These are phyloP conservation scores for Xestia xanthographa DNA, from an alignment of 2,888 invertebrate genomes.

Conservation along the genomic window DNA sequence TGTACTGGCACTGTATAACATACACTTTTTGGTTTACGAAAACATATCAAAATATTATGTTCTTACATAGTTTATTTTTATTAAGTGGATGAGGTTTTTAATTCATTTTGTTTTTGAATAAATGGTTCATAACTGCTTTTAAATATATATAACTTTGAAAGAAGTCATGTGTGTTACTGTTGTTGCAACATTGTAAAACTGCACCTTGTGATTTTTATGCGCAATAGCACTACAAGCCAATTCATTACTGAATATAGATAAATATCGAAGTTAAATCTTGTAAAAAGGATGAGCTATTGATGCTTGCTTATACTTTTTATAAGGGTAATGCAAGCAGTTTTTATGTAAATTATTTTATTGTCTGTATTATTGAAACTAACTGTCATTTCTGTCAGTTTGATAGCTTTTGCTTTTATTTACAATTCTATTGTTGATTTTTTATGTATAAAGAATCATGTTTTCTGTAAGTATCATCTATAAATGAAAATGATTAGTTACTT, in stretches of 20 bases:
- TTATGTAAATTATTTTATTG: constrained; percentile 16
- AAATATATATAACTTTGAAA: constrained; percentile 44
- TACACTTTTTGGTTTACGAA: constrained; percentile 69
- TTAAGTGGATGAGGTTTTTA: constrained; percentile 15
- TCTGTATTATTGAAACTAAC: constrained; percentile 32
- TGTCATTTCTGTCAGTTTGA: constrained; percentile 38
- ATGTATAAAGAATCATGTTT: constrained; percentile 46
- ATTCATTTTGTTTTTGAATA: constrained; percentile 52
- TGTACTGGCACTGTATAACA: constrained; percentile 70
- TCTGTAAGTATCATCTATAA: constrained; percentile 48
- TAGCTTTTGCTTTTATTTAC: constrained; percentile 51
- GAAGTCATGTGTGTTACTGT: neutral
- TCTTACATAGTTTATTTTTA: constrained; percentile 28
- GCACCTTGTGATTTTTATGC: constrained; percentile 21
- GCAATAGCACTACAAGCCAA: constrained; percentile 7
- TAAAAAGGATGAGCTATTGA: constrained; percentile 5
- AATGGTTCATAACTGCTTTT: constrained; percentile 59
- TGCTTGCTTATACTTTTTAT: constrained; percentile 20
- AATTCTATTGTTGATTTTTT: constrained; percentile 22
- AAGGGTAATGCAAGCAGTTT: constrained; percentile 13
- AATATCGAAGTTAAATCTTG: neutral
- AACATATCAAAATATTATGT: constrained; percentile 68
- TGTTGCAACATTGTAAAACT: constrained; percentile 8
- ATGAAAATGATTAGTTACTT: constrained; percentile 5
- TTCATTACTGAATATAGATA: neutral